Base-by-base conservation (phyloP, 2,797 vertebrate genomes). In the Oreonectes daqikongensis region DNA sequence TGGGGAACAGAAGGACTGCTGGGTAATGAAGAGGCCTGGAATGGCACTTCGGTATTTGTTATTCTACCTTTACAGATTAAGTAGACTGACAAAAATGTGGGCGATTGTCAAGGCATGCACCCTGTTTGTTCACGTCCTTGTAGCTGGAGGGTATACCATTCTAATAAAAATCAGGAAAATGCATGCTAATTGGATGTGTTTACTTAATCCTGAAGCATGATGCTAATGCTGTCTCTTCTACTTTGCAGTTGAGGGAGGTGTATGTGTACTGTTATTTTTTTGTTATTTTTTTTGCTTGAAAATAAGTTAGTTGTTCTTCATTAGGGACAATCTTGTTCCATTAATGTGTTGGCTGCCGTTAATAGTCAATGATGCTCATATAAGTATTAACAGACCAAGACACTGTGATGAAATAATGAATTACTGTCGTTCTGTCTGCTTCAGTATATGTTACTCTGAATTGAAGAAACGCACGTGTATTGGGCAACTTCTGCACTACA, bases 21-120 rank as follows among this genome's bases (percentile, higher is more conserved):
- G 84, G 85, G 89, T 90, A 90, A 92, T 72, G 82, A 85, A 89
- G 85, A 86, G 91, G 88, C 32, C 89, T 84, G 72, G 90, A 91
- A 90, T 90, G 90, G 88, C 90, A 90, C 88, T 91, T 92, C 90
- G 87, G 88, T 91, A 92, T 93, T 93, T 93, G 91, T 94, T 92
- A 92, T 92, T 93, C 85, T 90, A 91, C 90, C 86, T 92, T 92
- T 88, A 90, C 88, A 90, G 91, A 91, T 91, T 90, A 92, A 82
- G 85, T 88, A 71, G 67, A 67, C 67, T 78, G 69, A 83, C 74
- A 59, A 79, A 85, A 24, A 82, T 77, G 64, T 83, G 81, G 78
- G 66, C 65, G 78, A 77, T 77, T 73, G 75, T 79, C 73, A 63
- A 77, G 83, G 87, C 81, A 79, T 87, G 81, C 87, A 84, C 79